These are phyloP conservation scores for Proteles cristata DNA, from an alignment of 2,113 vertebrate genomes.

Conservation along the genomic window DNA sequence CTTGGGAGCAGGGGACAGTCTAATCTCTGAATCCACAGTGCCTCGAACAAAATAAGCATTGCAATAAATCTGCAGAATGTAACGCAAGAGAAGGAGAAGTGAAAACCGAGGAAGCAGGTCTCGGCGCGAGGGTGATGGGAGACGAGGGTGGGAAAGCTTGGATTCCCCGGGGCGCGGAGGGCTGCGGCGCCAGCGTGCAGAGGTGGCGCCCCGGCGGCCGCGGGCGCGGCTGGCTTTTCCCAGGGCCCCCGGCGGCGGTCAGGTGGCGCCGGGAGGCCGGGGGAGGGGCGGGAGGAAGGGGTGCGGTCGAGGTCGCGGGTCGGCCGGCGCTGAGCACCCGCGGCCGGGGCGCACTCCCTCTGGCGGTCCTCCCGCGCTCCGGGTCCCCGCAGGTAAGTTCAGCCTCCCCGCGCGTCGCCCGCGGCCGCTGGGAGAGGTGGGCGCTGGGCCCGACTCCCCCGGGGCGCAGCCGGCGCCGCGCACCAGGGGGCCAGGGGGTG, in stretches of 20 bases:
- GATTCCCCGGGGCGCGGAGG: fast-evolving
- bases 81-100: not conserved
- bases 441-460: not conserved
- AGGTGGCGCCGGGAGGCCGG: not conserved
- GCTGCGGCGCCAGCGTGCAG: fast-evolving
- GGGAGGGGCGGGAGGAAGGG: not conserved
- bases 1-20: not conserved
- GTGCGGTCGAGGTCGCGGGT: not conserved
- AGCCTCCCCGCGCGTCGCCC: not conserved
- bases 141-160: fast-evolving
- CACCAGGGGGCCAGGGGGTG: fast-evolving
- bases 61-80: not conserved
- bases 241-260: fast-evolving
- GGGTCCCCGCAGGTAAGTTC: not conserved
- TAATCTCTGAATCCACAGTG: not conserved
- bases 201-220: fast-evolving
- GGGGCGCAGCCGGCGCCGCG: not conserved
- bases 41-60: not conserved
- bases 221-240: not conserved
- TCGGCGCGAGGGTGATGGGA: fast-evolving
- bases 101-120: not conserved
- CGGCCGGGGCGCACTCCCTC: not conserved
- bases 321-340: fast-evolving
- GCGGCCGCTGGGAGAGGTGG: not conserved
- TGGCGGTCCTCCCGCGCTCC: fast-evolving